Evolutionary conservation across 2,888 invertebrate genomes (phyloP).

Genomic region (Ethmia dodecea): DNA sequence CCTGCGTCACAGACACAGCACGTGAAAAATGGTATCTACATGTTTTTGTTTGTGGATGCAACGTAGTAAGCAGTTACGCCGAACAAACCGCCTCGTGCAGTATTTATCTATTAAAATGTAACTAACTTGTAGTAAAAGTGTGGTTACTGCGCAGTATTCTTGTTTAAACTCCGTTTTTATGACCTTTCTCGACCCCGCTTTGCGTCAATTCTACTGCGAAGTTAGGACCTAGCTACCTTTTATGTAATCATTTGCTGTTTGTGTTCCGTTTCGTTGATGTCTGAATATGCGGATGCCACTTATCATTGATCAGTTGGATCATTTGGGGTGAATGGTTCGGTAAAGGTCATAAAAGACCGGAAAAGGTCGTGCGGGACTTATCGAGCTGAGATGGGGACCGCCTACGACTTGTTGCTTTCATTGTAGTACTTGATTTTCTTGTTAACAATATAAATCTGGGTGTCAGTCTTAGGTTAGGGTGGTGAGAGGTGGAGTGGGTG

Average conservation of each 20-base stretch:
- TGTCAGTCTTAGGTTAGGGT: too few relatives aligned
- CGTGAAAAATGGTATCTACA: slow-evolving; percentile 42
- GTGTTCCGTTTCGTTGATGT: neutral
- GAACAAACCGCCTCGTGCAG: too few relatives aligned
- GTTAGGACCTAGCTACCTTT: too few relatives aligned
- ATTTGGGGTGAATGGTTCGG: neutral
- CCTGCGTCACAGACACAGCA: slow-evolving; percentile 23
- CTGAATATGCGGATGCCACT: neutral
- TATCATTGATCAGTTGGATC: neutral
- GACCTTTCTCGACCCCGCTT: slow-evolving; percentile 4
- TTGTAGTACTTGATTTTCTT: too few relatives aligned
- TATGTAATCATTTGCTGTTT: neutral
- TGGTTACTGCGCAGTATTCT: too few relatives aligned
- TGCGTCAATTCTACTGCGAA: too few relatives aligned
- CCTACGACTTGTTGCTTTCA: slow-evolving; percentile 61
- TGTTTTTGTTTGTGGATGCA: slow-evolving; percentile 43
- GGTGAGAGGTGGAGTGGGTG: too few relatives aligned
- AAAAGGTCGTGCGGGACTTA: slow-evolving; percentile 39
- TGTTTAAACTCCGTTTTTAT: neutral
- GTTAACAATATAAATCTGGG: too few relatives aligned
- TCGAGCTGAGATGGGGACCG: slow-evolving; percentile 20
- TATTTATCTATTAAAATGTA: too few relatives aligned
- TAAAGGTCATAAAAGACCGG: slow-evolving; percentile 41
- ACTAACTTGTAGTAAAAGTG: neutral
- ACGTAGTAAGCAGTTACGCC: slow-evolving; percentile 31